Evolutionary conservation across 2,888 invertebrate genomes (phyloP), one percentile per base, ranked within the genome.

Genomic region (Dugesia japonica): DNA sequence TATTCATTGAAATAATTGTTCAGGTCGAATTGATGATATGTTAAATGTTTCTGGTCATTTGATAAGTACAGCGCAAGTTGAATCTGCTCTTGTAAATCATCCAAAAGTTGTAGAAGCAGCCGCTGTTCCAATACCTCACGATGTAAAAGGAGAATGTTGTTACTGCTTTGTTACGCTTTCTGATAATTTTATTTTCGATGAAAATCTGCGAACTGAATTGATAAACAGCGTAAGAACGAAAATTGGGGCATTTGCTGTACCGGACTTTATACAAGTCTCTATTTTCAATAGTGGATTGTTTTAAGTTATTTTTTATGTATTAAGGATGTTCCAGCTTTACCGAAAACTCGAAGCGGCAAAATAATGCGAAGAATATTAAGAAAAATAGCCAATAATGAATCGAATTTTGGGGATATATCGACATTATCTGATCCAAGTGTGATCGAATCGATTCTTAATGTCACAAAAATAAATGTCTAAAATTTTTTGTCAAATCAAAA

Each of bases 31-130:
- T 42, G 97, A 98, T 84, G 98, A 98, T 84, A 94, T 98, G 92
- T 87, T 98, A 80, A 98, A 98, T 85, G 95, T 98, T 9, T 94
- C 94, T 0, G 98, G 97, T 0, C 97, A 98, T 85, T 87, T 98
- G 76, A 90, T 98, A 89, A 94, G 94, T 79, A 98, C 97, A 0
- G 91, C 97, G 0, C 94, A 98, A 87, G 87, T 88, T 27, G 88
- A 88, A 81, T 86, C 87, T 0, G 87, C 87, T 9, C 81, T 87
- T 31, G 83, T 86, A 4, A 85, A 85, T 76, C 86, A 87, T 79
- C 78, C 80, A 28, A 80, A 83, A 56, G 91, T 98, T 0, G 89
- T 94, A 0, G 98, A 98, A 85, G 92, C 95, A 0, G 98, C 98
- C 0, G 97, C 94, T 0, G 97, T 98, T 0, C 90, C 94, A 4